These are phyloP conservation scores for Caenorhabditis inopinata DNA, from an alignment of 1,140 invertebrate species.

Conservation along the genomic window DNA sequence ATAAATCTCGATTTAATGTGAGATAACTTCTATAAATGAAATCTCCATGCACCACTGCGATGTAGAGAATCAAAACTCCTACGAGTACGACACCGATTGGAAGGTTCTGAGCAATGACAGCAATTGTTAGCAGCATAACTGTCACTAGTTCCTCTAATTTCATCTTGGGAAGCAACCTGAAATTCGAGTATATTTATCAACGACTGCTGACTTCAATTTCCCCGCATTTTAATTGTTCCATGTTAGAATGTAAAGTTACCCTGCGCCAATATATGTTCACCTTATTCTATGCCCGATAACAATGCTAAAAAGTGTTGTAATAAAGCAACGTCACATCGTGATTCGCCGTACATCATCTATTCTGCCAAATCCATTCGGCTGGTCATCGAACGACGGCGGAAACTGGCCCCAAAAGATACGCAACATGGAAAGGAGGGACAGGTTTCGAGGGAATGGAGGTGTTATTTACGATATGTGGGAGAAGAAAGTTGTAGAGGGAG, in stretches of 20 bases:
- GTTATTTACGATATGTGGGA: background rate
- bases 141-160: slow-evolving; percentile 32
- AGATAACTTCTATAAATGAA: slow-evolving; percentile 65
- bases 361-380: slow-evolving; percentile 26
- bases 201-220: no score
- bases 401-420: background rate
- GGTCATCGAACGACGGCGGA: slow-evolving; percentile 3
- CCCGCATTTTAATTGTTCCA: no score
- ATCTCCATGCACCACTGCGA: slow-evolving; percentile 52
- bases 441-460: slow-evolving; percentile 18
- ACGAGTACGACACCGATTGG: slow-evolving; percentile 11
- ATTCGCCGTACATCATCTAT: background rate
- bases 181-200: background rate
- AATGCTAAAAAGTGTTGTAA: slow-evolving; percentile 19
- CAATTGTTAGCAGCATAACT: slow-evolving; percentile 22
- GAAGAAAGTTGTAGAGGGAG: slow-evolving; percentile 7
- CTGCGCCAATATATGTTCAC: background rate
- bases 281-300: background rate
- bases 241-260: background rate
- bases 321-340: slow-evolving; percentile 12
- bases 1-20: slow-evolving; percentile 60
- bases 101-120: background rate
- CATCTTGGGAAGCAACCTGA: slow-evolving; percentile 30
- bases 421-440: slow-evolving; percentile 22
- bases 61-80: slow-evolving; percentile 23